phyloP scores from a whole-genome alignment of 2,797 vertebrate genomes.

The Poeciliopsis presidionis region DNA sequence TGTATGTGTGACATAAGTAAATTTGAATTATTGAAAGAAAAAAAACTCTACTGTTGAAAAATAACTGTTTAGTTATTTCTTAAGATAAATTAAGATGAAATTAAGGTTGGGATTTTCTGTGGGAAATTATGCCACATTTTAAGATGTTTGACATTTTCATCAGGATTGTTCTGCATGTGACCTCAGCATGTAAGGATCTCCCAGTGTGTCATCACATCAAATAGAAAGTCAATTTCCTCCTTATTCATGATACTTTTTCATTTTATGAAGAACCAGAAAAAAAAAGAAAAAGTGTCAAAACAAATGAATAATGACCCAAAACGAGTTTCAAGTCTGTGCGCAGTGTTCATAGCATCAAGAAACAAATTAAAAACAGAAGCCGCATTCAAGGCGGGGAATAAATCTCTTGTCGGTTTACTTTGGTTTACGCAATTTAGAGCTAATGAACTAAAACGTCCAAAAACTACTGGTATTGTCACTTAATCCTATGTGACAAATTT shows the following conservation, averaged over 20 bases:
- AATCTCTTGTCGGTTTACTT: conserved; percentile 50
- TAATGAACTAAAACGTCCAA: conserved; percentile 65
- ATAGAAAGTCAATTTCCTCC: neutral
- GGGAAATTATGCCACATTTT: neutral
- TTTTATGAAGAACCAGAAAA: neutral
- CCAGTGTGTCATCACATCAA: neutral
- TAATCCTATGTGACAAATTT: conserved; percentile 53
- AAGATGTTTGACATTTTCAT: neutral
- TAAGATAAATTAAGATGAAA: neutral
- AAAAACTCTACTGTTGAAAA: neutral
- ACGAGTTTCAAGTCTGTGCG: conserved; percentile 15
- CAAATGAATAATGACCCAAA: conserved; percentile 31
- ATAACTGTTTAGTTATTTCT: neutral
- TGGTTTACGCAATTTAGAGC: conserved; percentile 56
- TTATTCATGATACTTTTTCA: neutral
- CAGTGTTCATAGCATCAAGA: conserved; percentile 22
- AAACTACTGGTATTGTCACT: conserved; percentile 34
- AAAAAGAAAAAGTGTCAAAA: conserved; percentile 18
- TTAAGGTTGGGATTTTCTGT: neutral
- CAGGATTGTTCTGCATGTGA: neutral
- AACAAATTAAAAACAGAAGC: conserved; percentile 33
- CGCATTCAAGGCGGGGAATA: conserved; percentile 35
- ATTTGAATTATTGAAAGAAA: neutral
- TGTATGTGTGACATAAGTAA: neutral
- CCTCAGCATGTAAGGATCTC: neutral